These are phyloP conservation scores for Bathynomus jamesi DNA, from an alignment of 1,140 invertebrate genomes.

Conservation along the genomic window DNA sequence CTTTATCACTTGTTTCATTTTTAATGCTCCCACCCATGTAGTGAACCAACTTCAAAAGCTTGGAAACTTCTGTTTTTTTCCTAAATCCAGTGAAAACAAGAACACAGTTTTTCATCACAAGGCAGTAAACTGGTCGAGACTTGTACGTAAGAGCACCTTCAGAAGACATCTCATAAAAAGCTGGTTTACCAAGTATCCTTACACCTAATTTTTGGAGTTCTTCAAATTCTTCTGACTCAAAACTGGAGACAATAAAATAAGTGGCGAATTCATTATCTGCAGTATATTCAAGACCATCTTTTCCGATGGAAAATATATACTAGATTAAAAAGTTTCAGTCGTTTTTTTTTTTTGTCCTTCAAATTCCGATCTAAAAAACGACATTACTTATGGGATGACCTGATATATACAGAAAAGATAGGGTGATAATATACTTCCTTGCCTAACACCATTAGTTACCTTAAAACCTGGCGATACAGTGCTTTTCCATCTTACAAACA, in stretches of 20 bases:
- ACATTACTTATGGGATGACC: no score
- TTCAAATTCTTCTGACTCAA: constrained; percentile 58
- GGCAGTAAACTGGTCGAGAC: constrained; percentile 71
- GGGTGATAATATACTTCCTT: no score
- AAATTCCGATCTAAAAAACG: no score
- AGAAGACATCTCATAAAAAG: constrained; percentile 63
- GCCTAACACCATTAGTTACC: no score
- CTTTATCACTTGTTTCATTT: constrained; percentile 73
- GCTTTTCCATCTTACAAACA: no score
- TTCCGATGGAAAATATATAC: no score
- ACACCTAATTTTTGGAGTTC: constrained; percentile 52
- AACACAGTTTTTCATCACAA: constrained; percentile 72
- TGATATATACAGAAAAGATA: no score
- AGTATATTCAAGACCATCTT: constrained; percentile 52
- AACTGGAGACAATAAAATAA: constrained; percentile 61
- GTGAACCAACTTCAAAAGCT: constrained; percentile 75
- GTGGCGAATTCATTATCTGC: constrained; percentile 47
- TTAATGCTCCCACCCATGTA: constrained; percentile 92
- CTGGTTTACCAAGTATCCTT: constrained; percentile 65
- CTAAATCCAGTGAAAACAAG: constrained; percentile 85
- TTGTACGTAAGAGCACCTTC: constrained; percentile 48
- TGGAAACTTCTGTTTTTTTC: constrained; percentile 72
- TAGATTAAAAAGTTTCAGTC: no score
- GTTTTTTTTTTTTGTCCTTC: no score
- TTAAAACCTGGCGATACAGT: no score